Evolutionary conservation across 2,797 vertebrate genomes (phyloP), one percentile per base, ranked within the genome.

Genomic region (Parotocinclus haroldoi): DNA sequence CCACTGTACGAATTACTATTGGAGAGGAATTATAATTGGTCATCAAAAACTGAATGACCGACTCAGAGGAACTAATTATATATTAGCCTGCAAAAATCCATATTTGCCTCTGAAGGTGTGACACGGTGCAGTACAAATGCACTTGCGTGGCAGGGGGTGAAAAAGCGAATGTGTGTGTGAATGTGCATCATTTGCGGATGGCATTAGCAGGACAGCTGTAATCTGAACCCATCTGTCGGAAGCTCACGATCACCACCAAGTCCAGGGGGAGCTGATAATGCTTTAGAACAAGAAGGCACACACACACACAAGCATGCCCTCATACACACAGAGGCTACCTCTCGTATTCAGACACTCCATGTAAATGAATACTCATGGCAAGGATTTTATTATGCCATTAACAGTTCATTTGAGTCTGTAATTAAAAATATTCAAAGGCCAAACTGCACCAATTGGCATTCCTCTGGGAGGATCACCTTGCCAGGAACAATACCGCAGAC

Each of bases 391-490:
- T 73, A 80, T 76, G 72, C 75, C 68, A 79, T 82, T 78, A 87
- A 82, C 83, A 83, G 83, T 85, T 85, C 74, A 88, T 85, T 84
- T 84, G 83, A 86, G 84, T 85, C 83, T 83, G 84, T 86, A 88
- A 89, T 89, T 88, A 89, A 84, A 86, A 80, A 79, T 80, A 80
- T 82, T 80, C 74, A 80, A 74, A 77, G 73, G 70, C 81, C 81
- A 81, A 74, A 81, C 83, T 86, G 84, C 78, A 85, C 85, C 82
- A 81, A 74, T 49, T 54, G 16, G 73, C 61, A 68, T 68, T 80
- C 84, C 80, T 85, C 58, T 42, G 79, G 82, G 82, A 72, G 58
- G 46, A 58, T 82, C 58, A n/a, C 74, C 77, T 82, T 82, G 87
- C 86, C 82, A 78, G 80, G 72, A 81, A 80, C 72, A 73, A 75